Conservation (phyloP, 2,888 invertebrate species). For the Tupiocoris notatus region DNA sequence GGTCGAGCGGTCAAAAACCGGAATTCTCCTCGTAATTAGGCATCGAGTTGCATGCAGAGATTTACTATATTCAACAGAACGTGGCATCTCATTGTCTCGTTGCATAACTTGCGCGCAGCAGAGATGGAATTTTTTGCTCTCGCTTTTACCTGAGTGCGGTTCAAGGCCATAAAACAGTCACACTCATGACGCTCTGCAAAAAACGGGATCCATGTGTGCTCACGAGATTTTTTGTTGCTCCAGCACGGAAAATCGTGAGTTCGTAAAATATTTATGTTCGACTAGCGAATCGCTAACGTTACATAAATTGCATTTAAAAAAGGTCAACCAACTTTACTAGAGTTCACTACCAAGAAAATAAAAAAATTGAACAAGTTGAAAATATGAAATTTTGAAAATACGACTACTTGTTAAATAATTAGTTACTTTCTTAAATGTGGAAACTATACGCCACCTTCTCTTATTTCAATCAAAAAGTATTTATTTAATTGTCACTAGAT, state of each 20-base stretch:
- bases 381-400: too few species aligned
- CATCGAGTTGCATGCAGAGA: too few species aligned
- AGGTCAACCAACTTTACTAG: not conserved
- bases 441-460: too few species aligned
- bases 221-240: constrained; percentile 15
- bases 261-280: not conserved
- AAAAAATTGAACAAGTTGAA: too few species aligned
- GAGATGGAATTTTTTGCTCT: not conserved
- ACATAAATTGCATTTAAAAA: not conserved
- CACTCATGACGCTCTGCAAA: not conserved
- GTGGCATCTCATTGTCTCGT: not conserved
- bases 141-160: not conserved
- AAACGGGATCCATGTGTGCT: not conserved
- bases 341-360: too few species aligned
- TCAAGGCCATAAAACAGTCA: not conserved
- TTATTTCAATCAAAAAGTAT: too few species aligned
- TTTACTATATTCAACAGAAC: not conserved
- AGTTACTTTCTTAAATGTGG: too few species aligned
- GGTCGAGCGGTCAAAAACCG: too few species aligned
- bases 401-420: too few species aligned
- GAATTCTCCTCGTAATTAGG: too few species aligned
- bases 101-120: not conserved
- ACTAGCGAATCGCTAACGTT: constrained; percentile 12
- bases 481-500: too few species aligned
- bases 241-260: constrained; percentile 31